phyloP scores from a whole-genome alignment of 2,888 invertebrate species.

The Clistopyga incitator region DNA sequence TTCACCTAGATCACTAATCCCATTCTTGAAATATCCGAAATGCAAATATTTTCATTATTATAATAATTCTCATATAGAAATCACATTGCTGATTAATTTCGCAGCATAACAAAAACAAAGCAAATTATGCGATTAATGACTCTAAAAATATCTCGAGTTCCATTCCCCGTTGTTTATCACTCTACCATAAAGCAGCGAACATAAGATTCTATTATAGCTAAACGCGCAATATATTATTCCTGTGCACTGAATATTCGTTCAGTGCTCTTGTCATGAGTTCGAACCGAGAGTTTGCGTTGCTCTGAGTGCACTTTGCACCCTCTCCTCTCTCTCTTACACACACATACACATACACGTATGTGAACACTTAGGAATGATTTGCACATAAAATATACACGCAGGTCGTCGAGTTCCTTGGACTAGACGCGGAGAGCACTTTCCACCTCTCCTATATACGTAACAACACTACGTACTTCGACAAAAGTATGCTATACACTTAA shows the following conservation, averaged over 20 bases:
- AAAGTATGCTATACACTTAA: neutral
- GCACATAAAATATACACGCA: conserved; percentile 3
- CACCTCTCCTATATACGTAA: conserved; percentile 4
- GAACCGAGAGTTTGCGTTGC: conserved; percentile 5
- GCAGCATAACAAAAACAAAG: neutral
- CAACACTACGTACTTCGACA: neutral
- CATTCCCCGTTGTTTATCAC: neutral
- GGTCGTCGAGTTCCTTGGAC: conserved; percentile 34
- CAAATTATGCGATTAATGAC: neutral
- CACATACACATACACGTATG: neutral
- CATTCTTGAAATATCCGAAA: neutral
- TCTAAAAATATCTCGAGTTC: neutral
- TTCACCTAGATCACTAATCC: no score
- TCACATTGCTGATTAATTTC: neutral
- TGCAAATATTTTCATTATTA: no score
- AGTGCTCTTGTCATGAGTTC: neutral
- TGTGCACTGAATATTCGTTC: neutral
- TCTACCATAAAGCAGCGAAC: neutral
- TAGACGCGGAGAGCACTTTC: conserved; percentile 26
- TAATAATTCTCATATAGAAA: neutral
- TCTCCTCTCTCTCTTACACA: neutral
- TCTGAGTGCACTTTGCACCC: conserved; percentile 41
- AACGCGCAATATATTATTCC: neutral
- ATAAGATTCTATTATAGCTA: neutral
- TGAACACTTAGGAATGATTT: conserved; percentile 24